phyloP scores from a whole-genome alignment of 2,888 invertebrate species.

The Heliconius ethilla region DNA sequence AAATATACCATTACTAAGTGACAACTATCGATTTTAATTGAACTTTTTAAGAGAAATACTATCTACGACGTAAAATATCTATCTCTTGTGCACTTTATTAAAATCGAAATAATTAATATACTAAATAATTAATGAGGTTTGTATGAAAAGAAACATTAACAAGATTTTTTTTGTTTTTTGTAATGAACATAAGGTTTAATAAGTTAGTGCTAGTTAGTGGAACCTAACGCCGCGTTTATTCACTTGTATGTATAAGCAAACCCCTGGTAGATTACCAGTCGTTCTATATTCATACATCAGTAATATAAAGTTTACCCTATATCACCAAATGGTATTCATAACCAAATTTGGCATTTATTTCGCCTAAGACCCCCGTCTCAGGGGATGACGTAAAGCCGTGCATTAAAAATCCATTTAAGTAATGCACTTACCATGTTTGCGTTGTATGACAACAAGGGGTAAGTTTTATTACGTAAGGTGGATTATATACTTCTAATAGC shows the following conservation, averaged over 20 bases:
- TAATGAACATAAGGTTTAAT: too few relatives aligned
- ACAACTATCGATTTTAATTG: too few relatives aligned
- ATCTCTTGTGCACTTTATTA: too few relatives aligned
- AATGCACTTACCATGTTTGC: constrained; percentile 64
- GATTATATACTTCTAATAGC: constrained; percentile 13
- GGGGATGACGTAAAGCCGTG: constrained; percentile 41
- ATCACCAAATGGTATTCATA: constrained; percentile 15
- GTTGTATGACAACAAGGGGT: constrained; percentile 43
- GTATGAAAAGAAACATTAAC: too few relatives aligned
- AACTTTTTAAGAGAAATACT: too few relatives aligned
- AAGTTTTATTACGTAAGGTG: constrained; percentile 2
- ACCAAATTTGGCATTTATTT: constrained; percentile 18
- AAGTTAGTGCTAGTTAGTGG: background rate
- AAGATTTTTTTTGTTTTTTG: too few relatives aligned
- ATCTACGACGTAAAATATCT: too few relatives aligned
- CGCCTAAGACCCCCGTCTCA: constrained; percentile 21
- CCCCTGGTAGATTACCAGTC: too few relatives aligned
- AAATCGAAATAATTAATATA: too few relatives aligned
- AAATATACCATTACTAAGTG: too few relatives aligned
- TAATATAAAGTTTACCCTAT: background rate
- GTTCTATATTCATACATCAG: background rate
- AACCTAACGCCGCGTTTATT: background rate
- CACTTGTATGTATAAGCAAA: background rate
- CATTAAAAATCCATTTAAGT: constrained; percentile 67
- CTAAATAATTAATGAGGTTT: too few relatives aligned